A percentile compares a stretch with the other conserved stretches of the same genome.
Evolutionary conservation across 2,797 vertebrate genomes (phyloP).

Genomic region (Pempheris klunzingeri): DNA sequence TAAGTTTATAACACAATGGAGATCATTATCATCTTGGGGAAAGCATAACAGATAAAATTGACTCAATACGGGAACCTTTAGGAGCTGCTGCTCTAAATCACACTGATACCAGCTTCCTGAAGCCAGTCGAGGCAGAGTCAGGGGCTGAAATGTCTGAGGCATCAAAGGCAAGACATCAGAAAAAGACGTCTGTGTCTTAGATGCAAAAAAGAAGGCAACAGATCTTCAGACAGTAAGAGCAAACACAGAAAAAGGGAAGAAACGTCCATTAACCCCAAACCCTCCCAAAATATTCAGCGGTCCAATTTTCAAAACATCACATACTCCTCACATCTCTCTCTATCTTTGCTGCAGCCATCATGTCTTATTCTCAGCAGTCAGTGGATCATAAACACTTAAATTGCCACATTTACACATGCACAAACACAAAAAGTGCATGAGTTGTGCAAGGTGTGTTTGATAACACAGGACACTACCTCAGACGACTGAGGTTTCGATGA

Average conservation of each 20-base stretch:
- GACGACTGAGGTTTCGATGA: background rate
- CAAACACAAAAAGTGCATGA: background rate
- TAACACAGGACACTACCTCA: background rate
- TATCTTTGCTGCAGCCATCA: slow-evolving; percentile 16
- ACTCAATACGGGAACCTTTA: slow-evolving; percentile 31
- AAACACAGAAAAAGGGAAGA: slow-evolving; percentile 3
- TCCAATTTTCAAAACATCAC: slow-evolving; percentile 39
- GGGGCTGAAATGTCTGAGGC: slow-evolving; percentile 37
- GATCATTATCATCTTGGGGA: slow-evolving; percentile 55
- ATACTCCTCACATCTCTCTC: slow-evolving; percentile 33
- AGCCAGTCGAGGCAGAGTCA: slow-evolving; percentile 15
- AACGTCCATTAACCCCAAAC: background rate
- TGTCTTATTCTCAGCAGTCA: slow-evolving; percentile 16
- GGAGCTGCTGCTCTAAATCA: slow-evolving; percentile 51
- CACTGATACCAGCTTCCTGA: slow-evolving; percentile 43
- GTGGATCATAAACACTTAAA: slow-evolving; percentile 17
- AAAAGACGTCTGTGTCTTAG: slow-evolving; percentile 26
- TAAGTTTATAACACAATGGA: slow-evolving; percentile 53
- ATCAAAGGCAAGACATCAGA: slow-evolving; percentile 50
- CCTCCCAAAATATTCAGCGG: slow-evolving; percentile 34
- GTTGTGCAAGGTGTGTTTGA: background rate
- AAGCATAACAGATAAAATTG: slow-evolving; percentile 41
- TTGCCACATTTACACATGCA: background rate
- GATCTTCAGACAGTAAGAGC: slow-evolving; percentile 35
- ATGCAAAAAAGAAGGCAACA: slow-evolving; percentile 25